phyloP scores from a whole-genome alignment of 1,140 invertebrate species.

The Leptinotarsa undecemlineata region DNA sequence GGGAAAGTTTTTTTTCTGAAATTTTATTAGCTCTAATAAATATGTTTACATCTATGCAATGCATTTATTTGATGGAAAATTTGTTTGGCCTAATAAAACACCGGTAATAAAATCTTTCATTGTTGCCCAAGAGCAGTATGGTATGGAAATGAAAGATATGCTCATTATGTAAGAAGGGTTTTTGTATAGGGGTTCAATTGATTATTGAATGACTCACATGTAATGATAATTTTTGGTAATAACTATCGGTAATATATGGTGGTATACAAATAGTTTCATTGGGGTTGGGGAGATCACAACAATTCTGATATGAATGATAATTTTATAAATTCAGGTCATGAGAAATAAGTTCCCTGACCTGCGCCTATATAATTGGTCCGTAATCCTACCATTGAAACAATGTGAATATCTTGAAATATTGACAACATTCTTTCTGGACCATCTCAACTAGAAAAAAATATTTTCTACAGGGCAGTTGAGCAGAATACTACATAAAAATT shows the following conservation, averaged over 20 bases:
- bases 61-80: slow-evolving; percentile 41
- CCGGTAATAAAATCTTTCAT: slow-evolving; percentile 28
- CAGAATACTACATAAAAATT: no score
- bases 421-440: no score
- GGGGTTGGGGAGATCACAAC: not conserved
- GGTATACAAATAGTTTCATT: not conserved
- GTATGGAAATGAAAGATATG: not conserved
- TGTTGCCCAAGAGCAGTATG: not conserved
- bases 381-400: no score
- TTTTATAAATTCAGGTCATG: no score
- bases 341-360: no score
- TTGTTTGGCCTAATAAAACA: slow-evolving; percentile 29
- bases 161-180: not conserved
- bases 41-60: slow-evolving; percentile 37
- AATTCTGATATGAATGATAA: no score
- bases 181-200: not conserved
- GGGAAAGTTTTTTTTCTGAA: slow-evolving; percentile 31
- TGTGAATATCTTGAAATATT: no score
- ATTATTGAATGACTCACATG: not conserved
- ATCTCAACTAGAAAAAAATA: no score
- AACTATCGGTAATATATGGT: slow-evolving; percentile 14
- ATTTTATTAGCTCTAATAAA: slow-evolving; percentile 41
- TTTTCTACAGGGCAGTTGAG: no score
- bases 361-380: no score
- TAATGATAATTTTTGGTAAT: slow-evolving; percentile 15